These are phyloP conservation scores for Cataglyphis rosenhaueri DNA, from an alignment of 2,888 invertebrate species.

Conservation along the genomic window DNA sequence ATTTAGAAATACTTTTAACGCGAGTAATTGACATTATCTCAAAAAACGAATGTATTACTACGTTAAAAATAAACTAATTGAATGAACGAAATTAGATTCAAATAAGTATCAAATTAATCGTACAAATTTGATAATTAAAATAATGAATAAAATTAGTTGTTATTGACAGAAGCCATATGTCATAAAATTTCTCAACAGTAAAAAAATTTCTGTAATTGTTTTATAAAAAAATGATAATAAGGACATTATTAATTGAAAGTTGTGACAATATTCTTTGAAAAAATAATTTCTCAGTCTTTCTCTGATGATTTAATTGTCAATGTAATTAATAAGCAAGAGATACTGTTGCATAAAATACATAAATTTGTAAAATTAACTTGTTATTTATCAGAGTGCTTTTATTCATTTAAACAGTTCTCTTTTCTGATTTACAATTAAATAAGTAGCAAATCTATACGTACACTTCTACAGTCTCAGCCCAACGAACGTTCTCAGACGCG, in stretches of 20 bases:
- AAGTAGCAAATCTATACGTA: slow-evolving; percentile 73
- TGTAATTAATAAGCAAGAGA: background rate
- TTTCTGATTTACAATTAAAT: background rate
- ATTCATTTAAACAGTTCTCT: background rate
- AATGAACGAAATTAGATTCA: background rate
- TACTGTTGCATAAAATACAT: background rate
- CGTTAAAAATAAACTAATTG: background rate
- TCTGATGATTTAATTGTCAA: background rate
- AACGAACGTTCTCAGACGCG: slow-evolving; percentile 95
- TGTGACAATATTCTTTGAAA: background rate
- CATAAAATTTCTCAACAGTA: background rate
- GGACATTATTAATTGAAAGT: too few species aligned
- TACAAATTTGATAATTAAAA: background rate
- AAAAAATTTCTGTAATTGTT: too few species aligned
- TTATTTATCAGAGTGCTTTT: background rate
- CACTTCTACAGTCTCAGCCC: slow-evolving; percentile 90
- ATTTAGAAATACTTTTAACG: background rate
- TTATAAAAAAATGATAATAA: too few species aligned
- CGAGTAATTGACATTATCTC: background rate
- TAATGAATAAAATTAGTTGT: background rate
- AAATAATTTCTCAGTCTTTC: background rate
- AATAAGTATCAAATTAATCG: background rate
- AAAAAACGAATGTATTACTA: background rate
- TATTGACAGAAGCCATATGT: background rate
- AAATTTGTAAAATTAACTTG: background rate